Base-by-base conservation (phyloP, 1,140 invertebrate species). In the Neelides sp. region DNA sequence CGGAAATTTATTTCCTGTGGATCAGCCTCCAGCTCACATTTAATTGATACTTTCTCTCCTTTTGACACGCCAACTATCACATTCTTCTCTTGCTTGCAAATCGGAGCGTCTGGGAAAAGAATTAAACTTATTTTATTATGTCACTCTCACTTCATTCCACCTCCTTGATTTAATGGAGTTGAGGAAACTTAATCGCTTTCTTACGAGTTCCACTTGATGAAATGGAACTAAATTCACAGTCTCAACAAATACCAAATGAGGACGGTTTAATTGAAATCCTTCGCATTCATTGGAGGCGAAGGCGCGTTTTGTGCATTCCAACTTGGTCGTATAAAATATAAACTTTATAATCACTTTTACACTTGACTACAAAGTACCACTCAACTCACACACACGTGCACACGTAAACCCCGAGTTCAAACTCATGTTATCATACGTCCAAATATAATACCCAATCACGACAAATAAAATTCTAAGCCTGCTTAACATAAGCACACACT, bases 11-110 rank as follows among this genome's bases (percentile, higher is more conserved):
- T 80, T 15, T 83, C 85, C 12, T 81, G 80, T 1, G 87, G 86
- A 73, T 89, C 85, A 1, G 86, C 83, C 64, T 89, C 83, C 52
- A 91, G 82, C 66, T 81, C 80, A 67, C 87, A 92, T 15, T 77
- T 74, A 57, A 91, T 84, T 65, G 87, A 78, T 36, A 87, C 74
- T 19, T 77, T 78, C 69, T 91, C 87, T 48, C 80, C 80, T 28
- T 82, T 73, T 27, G 84, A 87, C 45, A 85, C 85, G 4, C 86
- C 86, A 45, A 89, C 83, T 54, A 86, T 78, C 50, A 53, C 50
- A 42, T 42, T 78, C 54, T 79, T 74, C 51, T 83, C 80, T 26
- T 74, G 71, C 59, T 76, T 78, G 64, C 87, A 91, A 22, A 82
- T 78, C 3, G 86, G 86, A 5, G 85, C 78, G 68, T 85, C 86